phyloP scores from a whole-genome alignment of 2,113 vertebrate genomes.

The Gambusia holbrooki region DNA sequence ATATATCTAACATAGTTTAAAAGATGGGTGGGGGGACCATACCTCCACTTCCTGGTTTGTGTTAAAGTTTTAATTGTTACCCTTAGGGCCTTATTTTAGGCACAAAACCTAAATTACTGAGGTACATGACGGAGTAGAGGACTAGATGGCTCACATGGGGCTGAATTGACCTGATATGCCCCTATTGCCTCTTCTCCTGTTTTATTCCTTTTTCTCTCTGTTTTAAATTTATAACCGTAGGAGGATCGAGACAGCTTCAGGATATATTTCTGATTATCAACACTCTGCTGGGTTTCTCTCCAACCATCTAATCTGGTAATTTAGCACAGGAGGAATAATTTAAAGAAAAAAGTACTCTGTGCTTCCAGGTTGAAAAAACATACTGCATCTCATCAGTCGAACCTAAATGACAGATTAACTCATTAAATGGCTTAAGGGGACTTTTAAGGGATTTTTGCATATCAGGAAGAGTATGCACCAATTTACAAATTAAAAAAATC shows the following conservation, averaged over 20 bases:
- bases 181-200: constrained; percentile 34
- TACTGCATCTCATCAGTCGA: constrained; percentile 15
- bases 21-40: too few relatives aligned
- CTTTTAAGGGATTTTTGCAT: constrained; percentile 7
- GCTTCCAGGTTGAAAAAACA: constrained; percentile 10
- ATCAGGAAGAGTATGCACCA: not conserved
- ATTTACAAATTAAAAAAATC: too few relatives aligned
- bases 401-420: constrained; percentile 11
- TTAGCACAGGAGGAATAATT: constrained; percentile 24
- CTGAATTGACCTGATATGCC: constrained; percentile 47
- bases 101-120: constrained; percentile 41
- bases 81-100: too few relatives aligned
- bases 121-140: constrained; percentile 49
- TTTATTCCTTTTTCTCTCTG: constrained; percentile 21
- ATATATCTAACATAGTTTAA: too few relatives aligned
- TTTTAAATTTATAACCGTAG: constrained; percentile 52
- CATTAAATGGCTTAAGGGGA: constrained; percentile 20
- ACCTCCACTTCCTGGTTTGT: too few relatives aligned
- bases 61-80: too few relatives aligned
- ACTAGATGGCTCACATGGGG: constrained; percentile 17
- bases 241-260: constrained; percentile 25
- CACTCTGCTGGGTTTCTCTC: constrained; percentile 27
- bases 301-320: constrained; percentile 37
- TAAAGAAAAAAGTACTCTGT: constrained; percentile 11
- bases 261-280: constrained; percentile 25